phyloP scores from a whole-genome alignment of 2,888 invertebrate species.

The Chrysodeixis includens region DNA sequence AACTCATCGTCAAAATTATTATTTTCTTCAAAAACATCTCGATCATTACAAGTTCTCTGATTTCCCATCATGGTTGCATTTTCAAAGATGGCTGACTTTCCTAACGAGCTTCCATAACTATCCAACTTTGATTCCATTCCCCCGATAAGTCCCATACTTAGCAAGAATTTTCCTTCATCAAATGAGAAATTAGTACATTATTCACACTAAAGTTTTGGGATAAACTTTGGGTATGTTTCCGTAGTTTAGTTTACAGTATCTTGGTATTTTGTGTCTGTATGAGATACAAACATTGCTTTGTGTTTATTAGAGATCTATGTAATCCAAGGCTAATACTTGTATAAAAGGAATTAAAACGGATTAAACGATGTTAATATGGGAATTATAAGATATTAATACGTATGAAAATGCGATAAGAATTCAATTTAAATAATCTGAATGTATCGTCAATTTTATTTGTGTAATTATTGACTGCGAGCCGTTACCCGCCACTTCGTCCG shows the following conservation, averaged over 20 bases:
- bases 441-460: too few relatives aligned
- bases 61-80: conserved; percentile 11
- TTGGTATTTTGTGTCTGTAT: neutral
- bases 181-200: conserved; percentile 25
- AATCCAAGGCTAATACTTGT: too few relatives aligned
- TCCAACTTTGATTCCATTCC: conserved; percentile 9
- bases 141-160: conserved; percentile 15
- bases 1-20: too few relatives aligned
- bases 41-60: neutral
- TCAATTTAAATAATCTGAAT: too few relatives aligned
- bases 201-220: conserved; percentile 8
- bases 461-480: too few relatives aligned
- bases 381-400: too few relatives aligned
- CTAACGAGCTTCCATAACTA: conserved; percentile 22
- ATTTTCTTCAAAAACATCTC: neutral
- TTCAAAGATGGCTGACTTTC: conserved; percentile 17
- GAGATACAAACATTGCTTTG: neutral
- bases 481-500: too few relatives aligned
- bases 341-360: too few relatives aligned
- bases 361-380: too few relatives aligned
- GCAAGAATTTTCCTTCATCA: conserved; percentile 10
- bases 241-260: neutral
- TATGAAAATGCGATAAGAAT: too few relatives aligned
- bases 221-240: neutral
- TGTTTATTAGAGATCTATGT: neutral